A percentile compares a stretch with the other conserved stretches of the same genome.
These are phyloP conservation scores for Sparidentex hasta DNA, from an alignment of 2,797 vertebrate genomes.

Conservation along the genomic window DNA sequence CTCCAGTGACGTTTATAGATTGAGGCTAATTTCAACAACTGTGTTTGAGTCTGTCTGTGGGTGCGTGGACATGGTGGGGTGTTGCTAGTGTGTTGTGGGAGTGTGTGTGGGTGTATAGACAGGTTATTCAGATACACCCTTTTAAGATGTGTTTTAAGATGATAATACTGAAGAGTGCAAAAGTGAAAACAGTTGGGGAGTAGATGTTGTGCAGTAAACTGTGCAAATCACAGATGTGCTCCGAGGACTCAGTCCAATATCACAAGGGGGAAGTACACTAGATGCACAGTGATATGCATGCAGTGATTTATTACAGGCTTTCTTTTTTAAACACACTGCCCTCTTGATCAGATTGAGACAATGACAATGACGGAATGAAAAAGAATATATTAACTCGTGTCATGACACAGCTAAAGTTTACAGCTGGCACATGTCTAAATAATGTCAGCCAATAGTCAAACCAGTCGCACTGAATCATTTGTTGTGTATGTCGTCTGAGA, in stretches of 20 bases:
- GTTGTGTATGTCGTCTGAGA: conserved; percentile 8
- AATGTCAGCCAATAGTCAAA: conserved; percentile 1
- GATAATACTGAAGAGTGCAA: not conserved
- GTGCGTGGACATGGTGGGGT: conserved; percentile 26
- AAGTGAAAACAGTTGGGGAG: not conserved
- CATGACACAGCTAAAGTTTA: not conserved
- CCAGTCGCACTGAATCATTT: not conserved
- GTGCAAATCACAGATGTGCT: not conserved
- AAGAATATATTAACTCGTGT: not conserved
- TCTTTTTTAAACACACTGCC: not conserved
- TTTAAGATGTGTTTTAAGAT: not conserved
- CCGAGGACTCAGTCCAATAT: not conserved
- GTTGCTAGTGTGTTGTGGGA: not conserved
- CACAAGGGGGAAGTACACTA: not conserved
- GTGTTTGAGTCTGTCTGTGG: conserved; percentile 39
- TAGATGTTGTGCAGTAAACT: conserved; percentile 7
- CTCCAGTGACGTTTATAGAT: conserved; percentile 49
- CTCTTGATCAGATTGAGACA: not conserved
- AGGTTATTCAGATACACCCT: conserved; percentile 3
- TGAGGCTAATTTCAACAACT: conserved; percentile 45
- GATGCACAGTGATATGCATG: not conserved
- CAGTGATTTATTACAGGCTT: conserved; percentile 14
- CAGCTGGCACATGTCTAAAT: not conserved
- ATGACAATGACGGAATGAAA: too few species aligned
- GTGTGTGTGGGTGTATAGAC: not conserved